Percentiles rank a stretch among this genome's conserved stretches.
Evolutionary conservation across 1,140 invertebrate genomes (phyloP).

Genomic region (Cylas formicarius): DNA sequence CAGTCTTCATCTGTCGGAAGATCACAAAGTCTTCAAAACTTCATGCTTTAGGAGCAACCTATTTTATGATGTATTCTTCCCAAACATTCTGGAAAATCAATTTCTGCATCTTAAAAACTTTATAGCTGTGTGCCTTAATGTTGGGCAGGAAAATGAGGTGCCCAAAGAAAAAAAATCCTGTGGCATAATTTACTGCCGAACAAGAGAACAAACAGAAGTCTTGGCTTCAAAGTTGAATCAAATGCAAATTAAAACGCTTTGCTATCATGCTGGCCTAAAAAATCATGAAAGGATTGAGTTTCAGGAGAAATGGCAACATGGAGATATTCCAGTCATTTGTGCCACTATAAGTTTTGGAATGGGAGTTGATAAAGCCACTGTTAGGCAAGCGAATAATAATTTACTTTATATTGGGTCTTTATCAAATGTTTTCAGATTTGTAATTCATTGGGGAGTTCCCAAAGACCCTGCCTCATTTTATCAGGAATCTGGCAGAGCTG

Average conservation of each 20-base stretch:
- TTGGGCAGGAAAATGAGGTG: conserved; percentile 48
- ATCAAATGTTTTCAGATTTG: conserved; percentile 63
- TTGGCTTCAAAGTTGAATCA: conserved; percentile 58
- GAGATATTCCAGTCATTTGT: conserved; percentile 74
- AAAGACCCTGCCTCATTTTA: conserved; percentile 80
- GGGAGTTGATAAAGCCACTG: conserved; percentile 94
- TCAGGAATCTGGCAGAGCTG: conserved; percentile 86
- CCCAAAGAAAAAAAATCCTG: conserved; percentile 61
- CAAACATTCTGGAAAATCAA: conserved; percentile 70
- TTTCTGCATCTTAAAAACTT: conserved; percentile 69
- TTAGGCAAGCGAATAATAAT: conserved; percentile 58
- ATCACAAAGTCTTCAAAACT: conserved; percentile 51
- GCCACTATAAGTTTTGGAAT: conserved; percentile 96
- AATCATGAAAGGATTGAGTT: conserved; percentile 54
- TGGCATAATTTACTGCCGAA: conserved; percentile 85
- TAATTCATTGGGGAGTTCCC: conserved; percentile 88
- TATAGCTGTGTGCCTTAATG: conserved; percentile 49
- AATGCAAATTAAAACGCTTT: conserved; percentile 55
- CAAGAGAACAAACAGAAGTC: conserved; percentile 72
- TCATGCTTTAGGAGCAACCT: conserved; percentile 77
- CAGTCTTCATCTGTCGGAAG: conserved; percentile 56
- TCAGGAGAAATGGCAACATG: conserved; percentile 73
- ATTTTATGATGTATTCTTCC: conserved; percentile 79
- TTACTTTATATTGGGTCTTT: conserved; percentile 25
- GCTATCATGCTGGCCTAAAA: conserved; percentile 73